Base-by-base conservation (phyloP, 2,888 invertebrate genomes). In the Leptinotarsa juncta region DNA sequence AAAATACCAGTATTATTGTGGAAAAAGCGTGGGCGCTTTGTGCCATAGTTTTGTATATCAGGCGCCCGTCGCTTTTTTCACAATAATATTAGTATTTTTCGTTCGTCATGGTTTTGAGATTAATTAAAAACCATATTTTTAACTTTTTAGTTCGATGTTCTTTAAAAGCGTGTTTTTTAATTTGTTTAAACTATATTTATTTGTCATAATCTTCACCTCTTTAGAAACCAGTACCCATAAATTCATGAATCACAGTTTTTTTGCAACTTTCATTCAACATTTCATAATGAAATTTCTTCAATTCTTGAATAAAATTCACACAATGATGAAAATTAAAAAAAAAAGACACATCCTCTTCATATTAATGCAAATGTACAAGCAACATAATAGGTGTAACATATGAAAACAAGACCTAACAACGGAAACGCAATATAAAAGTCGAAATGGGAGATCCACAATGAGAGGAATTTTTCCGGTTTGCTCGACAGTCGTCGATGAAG, bases 391-490 rank as follows among this genome's bases (percentile, higher is more conserved):
- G 42, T 57, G 23, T 20, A 57, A 42, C n/a, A 32, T 42, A 32
- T 23, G 67, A 67, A 51, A 67, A 53, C 53, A 15, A 67, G 67
- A 65, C n/a, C 32, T n/a, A 12, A 18, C 50, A 14, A 49, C 32
- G 16, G n/a, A 67, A 67, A 50, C 51, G 18, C 32, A 10, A n/a
- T 18, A 20, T 67, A 48, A 48, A 49, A 23, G 42, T 50, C 23
- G 18, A 53, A 32, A 32, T 42, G 42, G 53, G 53, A 67, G 51
- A 67, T 67, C 32, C 53, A 67, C 32, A 53, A 53, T 53, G 51
- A 67, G 3, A 26, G 32, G 67, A 51, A 26, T 51, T 49, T 67
- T 67, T 42, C 67, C 18, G 23, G 42, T 49, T 67, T 26, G 26
- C 4, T 15, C 23, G 42, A 26, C 62, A 42, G 62, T 26, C 57